Conservation (phyloP, 2,797 vertebrate species). For the Ceryle rudis region DNA sequence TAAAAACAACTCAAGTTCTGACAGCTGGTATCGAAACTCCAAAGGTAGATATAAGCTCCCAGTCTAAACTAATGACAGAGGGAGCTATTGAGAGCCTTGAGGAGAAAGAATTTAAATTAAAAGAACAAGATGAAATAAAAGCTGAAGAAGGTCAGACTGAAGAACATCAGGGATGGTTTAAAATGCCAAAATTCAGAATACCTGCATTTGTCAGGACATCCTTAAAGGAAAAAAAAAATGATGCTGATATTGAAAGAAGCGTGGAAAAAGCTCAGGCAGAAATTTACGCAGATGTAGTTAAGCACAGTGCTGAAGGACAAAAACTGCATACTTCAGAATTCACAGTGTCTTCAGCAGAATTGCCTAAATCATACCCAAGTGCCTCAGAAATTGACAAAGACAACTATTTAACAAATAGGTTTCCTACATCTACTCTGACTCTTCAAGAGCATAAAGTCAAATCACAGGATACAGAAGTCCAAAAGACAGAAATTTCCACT, state of each 20-base stretch:
- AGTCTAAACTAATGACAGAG: not conserved
- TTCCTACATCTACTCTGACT: not conserved
- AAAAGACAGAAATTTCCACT: not conserved
- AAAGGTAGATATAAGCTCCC: not conserved
- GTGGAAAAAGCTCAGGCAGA: not conserved
- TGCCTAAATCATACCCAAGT: not conserved
- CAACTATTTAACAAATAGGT: not conserved
- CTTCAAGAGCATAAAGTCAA: not conserved
- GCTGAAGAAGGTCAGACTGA: not conserved
- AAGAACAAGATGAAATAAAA: slow-evolving; percentile 8
- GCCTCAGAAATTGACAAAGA: slow-evolving; percentile 9
- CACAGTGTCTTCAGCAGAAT: not conserved
- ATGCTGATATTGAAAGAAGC: slow-evolving; percentile 14
- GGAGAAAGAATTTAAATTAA: slow-evolving; percentile 27
- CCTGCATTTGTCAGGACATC: slow-evolving; percentile 57
- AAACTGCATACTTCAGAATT: not conserved
- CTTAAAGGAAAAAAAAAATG: slow-evolving; percentile 50
- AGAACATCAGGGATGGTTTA: slow-evolving; percentile 63
- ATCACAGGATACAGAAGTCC: not conserved
- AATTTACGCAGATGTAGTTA: not conserved
- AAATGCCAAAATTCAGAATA: slow-evolving; percentile 70
- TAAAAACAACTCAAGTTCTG: not conserved
- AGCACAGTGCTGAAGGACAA: not conserved
- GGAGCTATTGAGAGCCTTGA: not conserved
- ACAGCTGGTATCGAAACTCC: not conserved